These are phyloP conservation scores for Osedax frankpressi DNA, from an alignment of 2,888 invertebrate species.

Conservation along the genomic window DNA sequence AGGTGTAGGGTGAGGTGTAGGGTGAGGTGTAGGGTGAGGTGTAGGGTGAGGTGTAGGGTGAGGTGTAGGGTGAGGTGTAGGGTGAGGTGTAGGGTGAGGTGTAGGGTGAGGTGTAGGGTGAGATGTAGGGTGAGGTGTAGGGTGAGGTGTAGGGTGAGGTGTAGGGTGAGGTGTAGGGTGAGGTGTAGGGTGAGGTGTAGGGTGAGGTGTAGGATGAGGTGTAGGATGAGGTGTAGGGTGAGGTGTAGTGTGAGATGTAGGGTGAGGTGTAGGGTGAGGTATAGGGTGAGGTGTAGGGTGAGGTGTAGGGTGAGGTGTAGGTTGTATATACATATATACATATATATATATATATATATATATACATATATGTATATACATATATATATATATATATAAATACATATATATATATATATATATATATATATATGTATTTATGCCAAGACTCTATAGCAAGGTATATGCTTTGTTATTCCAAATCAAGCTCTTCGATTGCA, in stretches of 20 bases:
- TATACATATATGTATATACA: slow-evolving; percentile 6
- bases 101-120: background rate
- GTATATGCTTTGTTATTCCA: too few species aligned
- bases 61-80: too few species aligned
- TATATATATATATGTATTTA: slow-evolving; percentile 16
- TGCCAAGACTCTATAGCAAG: background rate
- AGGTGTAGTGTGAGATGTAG: too few species aligned
- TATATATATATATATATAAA: slow-evolving; percentile 10
- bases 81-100: too few species aligned
- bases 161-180: background rate
- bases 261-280: background rate
- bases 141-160: background rate
- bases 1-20: too few species aligned
- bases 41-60: too few species aligned
- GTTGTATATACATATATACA: background rate
- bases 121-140: background rate
- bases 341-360: slow-evolving; percentile 14
- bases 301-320: background rate
- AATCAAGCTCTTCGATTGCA: too few species aligned
- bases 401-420: slow-evolving; percentile 5
- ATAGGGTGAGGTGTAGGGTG: background rate
- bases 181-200: background rate
- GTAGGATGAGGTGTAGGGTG: too few species aligned
- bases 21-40: too few species aligned
- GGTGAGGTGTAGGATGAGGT: background rate